Base-by-base conservation (phyloP, 2,888 invertebrate species). In the Harpalus rubripes region DNA sequence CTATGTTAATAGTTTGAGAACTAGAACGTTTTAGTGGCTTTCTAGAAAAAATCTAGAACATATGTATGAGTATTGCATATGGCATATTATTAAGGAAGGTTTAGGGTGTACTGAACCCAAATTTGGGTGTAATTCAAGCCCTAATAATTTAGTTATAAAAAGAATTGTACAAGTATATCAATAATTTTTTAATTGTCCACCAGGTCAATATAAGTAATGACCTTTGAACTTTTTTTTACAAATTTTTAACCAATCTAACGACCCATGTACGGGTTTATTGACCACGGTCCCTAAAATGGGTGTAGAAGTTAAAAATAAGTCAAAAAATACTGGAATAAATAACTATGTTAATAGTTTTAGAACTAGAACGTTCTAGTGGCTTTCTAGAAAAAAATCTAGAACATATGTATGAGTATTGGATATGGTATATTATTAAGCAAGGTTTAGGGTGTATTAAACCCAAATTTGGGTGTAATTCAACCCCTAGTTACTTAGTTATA, bases 211-310 rank as follows among this genome's bases (percentile, higher is more conserved):
- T 99, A 99, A 78, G 99, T 99, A 87, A 99, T 98, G 68, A 99
- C 97, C 92, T 99, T 99, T 6, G 98, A 96, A 6, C 99, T 97
- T 91, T 97, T n/a, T 97, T 91, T 98, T 97, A 91, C 99, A 99
- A 88, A 99, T 99, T 93, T 98, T 98, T 78, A 98, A 97, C 99
- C 99, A 99, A 92, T 99, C 99, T 86, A 99, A 93, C 12, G 97
- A 96, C 15, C 97, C 98, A 90, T 98, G 97, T 90, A 99, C 98
- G 0, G 99, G 98, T 90, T 98, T 98, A 92, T 99, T 99, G 32
- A 99, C 99, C 85, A 99, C 98, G 90, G 98, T 96, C 22, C 96
- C 95, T 92, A 87, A 79, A 89, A 88, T 84, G 44, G 10, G 44
- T 52, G 44, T 52, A 52, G 3, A 10, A 7, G 44, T 85, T 85